Evolutionary conservation across 2,888 invertebrate genomes (phyloP), one percentile per base, ranked within the genome.

Genomic region (Conistra vaccinii): DNA sequence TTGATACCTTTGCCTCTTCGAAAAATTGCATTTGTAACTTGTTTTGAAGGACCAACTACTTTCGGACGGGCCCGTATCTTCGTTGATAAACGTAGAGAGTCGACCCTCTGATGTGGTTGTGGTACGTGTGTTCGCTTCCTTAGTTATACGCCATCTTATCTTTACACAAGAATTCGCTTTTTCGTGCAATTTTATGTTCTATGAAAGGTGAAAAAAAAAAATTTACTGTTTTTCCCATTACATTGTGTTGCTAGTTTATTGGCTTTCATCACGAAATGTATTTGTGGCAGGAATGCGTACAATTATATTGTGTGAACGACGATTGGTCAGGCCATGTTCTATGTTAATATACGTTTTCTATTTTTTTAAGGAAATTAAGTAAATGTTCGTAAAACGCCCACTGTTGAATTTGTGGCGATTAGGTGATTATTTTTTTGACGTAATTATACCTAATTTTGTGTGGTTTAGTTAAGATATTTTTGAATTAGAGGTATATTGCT

Each of bases 171-270:
- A 74, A 78, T 85, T 85, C 69, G 73, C 76, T 80, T 77, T 69
- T 72, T 73, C 69, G 12, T 69, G 39, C 65, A 58, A 73, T 73
- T 69, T 68, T 68, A 69, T 60, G 57, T 83, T 73, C 58, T 9
- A 26, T 57, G 73, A 66, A 80, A 77, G 62, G 81, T 45, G 71
- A 67, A 80, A 75, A 87, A 88, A 87, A 51, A 23, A 63, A 6
- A 2, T 32, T 69, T 45, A 29, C 39, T 17, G 12, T 70, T 77
- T 73, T 83, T 81, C n/a, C 53, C 57, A 69, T 69, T 60, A 60
- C 71, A 74, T 81, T 80, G 78, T 80, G 84, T 26, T 57, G 81
- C 84, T 85, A 83, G 84, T 90, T 90, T 90, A 90, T 88, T 85
- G 88, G 79, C 76, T 76, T 73, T 39, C 72, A 88, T 88, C 90